phyloP scores from a whole-genome alignment of 2,113 vertebrate species.

The Oreochromis niloticus region DNA sequence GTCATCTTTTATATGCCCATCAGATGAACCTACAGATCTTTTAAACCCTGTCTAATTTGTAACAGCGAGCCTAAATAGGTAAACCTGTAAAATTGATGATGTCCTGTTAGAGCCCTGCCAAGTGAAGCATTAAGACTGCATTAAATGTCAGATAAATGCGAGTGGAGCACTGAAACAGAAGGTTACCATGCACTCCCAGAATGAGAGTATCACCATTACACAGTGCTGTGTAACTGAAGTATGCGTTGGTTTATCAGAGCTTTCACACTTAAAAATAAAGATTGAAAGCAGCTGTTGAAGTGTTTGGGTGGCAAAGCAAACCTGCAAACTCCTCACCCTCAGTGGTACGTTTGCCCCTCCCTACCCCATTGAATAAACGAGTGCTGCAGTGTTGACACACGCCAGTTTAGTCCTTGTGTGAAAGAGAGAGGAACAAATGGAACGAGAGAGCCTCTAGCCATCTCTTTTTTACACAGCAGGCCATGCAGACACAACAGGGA shows the following conservation, averaged over 20 bases:
- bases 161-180: not conserved
- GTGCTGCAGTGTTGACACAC: not conserved
- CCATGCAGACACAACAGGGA: not conserved
- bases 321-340: not conserved
- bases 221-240: not conserved
- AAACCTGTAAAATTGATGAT: not conserved
- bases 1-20: not conserved
- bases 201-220: not conserved
- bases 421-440: not conserved
- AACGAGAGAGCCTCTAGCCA: not conserved
- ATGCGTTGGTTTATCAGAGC: not conserved
- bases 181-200: not conserved
- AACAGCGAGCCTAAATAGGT: not conserved
- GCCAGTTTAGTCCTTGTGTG: not conserved
- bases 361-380: not conserved
- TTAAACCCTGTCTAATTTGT: not conserved
- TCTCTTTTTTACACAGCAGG: not conserved
- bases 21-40: not conserved
- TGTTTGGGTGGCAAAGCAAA: not conserved
- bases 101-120: not conserved
- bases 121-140: not conserved
- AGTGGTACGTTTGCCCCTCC: not conserved
- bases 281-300: not conserved
- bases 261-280: not conserved
- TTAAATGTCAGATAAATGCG: not conserved